A percentile compares a stretch with the other conserved stretches of the same genome.
Evolutionary conservation across 2,888 invertebrate species (phyloP).

Genomic region (Atethmia centrago): DNA sequence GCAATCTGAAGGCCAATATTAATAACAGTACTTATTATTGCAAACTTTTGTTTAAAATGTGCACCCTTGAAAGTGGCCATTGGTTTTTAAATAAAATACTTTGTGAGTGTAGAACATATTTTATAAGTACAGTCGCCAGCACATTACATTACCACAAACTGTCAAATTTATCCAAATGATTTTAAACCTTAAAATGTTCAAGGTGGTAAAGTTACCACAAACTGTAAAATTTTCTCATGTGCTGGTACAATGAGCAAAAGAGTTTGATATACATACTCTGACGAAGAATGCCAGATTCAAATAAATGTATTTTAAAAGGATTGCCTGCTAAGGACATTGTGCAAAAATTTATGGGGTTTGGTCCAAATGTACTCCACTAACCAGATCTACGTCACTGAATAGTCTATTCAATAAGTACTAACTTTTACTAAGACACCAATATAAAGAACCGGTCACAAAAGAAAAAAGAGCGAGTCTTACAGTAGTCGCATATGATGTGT

Average conservation of each 20-base stretch:
- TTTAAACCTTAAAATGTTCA: no score
- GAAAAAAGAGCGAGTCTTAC: no score
- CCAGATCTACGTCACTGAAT: neutral
- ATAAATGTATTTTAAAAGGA: neutral
- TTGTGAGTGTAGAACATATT: neutral
- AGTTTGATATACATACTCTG: neutral
- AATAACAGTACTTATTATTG: conserved; percentile 35
- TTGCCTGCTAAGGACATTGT: neutral
- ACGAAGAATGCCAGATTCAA: no score
- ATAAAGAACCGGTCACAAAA: no score
- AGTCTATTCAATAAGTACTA: neutral
- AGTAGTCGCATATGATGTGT: no score
- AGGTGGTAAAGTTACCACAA: no score
- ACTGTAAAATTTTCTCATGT: no score
- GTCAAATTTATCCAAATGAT: no score
- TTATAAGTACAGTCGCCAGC: no score
- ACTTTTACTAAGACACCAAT: neutral
- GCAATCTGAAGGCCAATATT: conserved; percentile 24
- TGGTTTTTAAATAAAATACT: conserved; percentile 4
- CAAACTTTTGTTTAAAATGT: conserved; percentile 30
- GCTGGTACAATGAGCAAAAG: conserved; percentile 6
- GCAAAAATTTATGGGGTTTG: neutral
- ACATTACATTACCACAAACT: no score
- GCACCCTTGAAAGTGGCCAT: conserved; percentile 19
- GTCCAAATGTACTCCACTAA: neutral